Conservation (phyloP, 2,888 invertebrate genomes). For the Caenorhabditis becei region DNA sequence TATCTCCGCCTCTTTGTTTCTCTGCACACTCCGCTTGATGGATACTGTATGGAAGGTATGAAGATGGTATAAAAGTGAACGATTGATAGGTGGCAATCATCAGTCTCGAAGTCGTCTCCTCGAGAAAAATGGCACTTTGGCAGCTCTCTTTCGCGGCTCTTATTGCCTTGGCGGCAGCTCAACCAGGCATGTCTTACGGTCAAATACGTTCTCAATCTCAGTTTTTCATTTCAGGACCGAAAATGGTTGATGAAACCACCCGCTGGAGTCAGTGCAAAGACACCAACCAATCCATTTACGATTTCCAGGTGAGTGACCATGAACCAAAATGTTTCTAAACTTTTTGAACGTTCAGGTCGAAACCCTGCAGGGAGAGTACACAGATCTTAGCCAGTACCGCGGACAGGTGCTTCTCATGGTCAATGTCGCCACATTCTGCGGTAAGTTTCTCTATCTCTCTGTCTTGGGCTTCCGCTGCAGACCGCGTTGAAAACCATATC, state of each 20-base stretch:
- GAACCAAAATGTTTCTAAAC: not conserved
- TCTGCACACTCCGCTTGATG: slow-evolving; percentile 39
- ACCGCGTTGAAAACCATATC: slow-evolving; percentile 28
- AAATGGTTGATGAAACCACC: slow-evolving; percentile 80
- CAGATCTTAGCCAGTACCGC: slow-evolving; percentile 78
- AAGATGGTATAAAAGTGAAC: slow-evolving; percentile 55
- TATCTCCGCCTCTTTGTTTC: slow-evolving; percentile 39
- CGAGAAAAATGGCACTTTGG: slow-evolving; percentile 50
- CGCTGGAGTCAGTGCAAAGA: slow-evolving; percentile 78
- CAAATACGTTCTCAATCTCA: not conserved
- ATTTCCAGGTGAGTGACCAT: slow-evolving; percentile 71
- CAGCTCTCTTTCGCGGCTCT: slow-evolving; percentile 50
- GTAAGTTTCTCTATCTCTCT: slow-evolving; percentile 59
- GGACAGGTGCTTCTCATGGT: slow-evolving; percentile 80
- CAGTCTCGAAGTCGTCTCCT: slow-evolving; percentile 51
- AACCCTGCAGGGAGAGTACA: slow-evolving; percentile 80
- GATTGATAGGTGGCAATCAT: slow-evolving; percentile 56
- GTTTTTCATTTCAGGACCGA: slow-evolving; percentile 71
- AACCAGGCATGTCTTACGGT: slow-evolving; percentile 53
- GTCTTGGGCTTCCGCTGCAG: too few relatives aligned
- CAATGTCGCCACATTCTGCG: slow-evolving; percentile 81
- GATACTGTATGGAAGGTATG: slow-evolving; percentile 58
- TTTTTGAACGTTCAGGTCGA: slow-evolving; percentile 69
- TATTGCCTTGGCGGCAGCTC: slow-evolving; percentile 47
- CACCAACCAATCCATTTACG: slow-evolving; percentile 79